Base-by-base conservation (phyloP, 2,113 vertebrate genomes). In the Ornithorhynchus anatinus region DNA sequence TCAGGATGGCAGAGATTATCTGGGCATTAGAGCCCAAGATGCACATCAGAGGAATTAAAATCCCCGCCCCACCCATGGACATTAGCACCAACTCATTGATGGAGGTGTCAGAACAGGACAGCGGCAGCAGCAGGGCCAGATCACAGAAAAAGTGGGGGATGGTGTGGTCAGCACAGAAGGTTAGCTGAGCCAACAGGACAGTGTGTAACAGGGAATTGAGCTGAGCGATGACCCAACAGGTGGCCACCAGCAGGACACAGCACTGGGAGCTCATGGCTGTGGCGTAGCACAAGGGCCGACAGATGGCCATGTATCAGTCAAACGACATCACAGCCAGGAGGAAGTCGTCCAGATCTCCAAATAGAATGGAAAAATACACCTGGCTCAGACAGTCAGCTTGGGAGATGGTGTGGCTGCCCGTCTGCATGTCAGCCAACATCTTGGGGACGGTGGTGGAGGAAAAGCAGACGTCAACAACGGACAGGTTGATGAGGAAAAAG, bases 141-240 rank as follows among this genome's bases (percentile, higher is more conserved):
- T 86, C 79, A 72, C 84, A 88, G 8, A 88, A 82, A 52, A 82
- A 88, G 35, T 84, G 86, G 23, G 73, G 75, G 33, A 86, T 86
- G 10, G 45, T 0, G 3, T 69, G 74, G 38, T 69, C 52, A 1
- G 74, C 84, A 77, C 86, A 88, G 65, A 86, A 86, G 32, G 70
- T 78, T 16, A 84, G 75, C 7, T 1, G 22, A 10, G 70, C 60
- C 66, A 86, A 71, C 12, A 84, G 79, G 27, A 79, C 0, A 0
- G 45, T 78, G 48, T 79, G 67, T 17, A 32, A 11, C 5, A 88
- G 63, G 0, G 62, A 69, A 35, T 79, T 63, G 23, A 80, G 68
- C 35, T 72, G 77, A 36, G 80, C 51, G 5, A 77, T 31, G 6
- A 57, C 2, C 83, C 83, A 84, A 25, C 72, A 82, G 3, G 36